phyloP scores from a whole-genome alignment of 2,113 vertebrate species.

The Paracanthobrama guichenoti region DNA sequence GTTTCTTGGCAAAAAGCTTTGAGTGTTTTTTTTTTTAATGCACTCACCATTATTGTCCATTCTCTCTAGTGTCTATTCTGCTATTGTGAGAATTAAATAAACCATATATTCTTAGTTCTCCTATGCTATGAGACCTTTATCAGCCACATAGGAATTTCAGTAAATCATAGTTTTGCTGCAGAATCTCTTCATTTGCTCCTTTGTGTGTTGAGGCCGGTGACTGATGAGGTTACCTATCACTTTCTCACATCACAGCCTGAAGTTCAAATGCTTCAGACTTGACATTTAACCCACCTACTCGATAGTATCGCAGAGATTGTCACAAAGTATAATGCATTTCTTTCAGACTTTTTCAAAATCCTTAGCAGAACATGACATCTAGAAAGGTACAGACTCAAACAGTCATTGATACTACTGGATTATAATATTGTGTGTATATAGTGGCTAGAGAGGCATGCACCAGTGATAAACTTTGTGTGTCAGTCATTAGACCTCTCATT shows the following conservation, averaged over 20 bases:
- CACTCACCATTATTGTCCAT: not conserved
- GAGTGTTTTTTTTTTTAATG: not conserved
- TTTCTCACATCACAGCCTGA: constrained; percentile 18
- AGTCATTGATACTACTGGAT: not conserved
- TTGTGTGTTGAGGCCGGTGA: not conserved
- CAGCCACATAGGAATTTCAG: not conserved
- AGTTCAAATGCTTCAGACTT: constrained; percentile 12
- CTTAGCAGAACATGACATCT: not conserved
- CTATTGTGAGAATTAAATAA: not conserved
- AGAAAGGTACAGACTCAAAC: not conserved
- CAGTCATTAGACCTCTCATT: not conserved
- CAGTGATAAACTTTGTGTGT: not conserved
- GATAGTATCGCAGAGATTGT: not conserved
- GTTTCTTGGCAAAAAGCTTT: not conserved
- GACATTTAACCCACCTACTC: constrained; percentile 39
- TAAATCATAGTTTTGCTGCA: not conserved
- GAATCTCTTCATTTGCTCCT: not conserved
- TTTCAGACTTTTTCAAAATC: not conserved
- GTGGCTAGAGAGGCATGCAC: not conserved
- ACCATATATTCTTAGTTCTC: not conserved
- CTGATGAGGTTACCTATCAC: not conserved
- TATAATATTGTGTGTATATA: not conserved
- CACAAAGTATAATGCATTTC: not conserved
- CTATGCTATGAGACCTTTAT: not conserved
- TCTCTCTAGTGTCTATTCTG: not conserved